phyloP scores from a whole-genome alignment of 2,113 vertebrate species.

The Barbus barbus region DNA sequence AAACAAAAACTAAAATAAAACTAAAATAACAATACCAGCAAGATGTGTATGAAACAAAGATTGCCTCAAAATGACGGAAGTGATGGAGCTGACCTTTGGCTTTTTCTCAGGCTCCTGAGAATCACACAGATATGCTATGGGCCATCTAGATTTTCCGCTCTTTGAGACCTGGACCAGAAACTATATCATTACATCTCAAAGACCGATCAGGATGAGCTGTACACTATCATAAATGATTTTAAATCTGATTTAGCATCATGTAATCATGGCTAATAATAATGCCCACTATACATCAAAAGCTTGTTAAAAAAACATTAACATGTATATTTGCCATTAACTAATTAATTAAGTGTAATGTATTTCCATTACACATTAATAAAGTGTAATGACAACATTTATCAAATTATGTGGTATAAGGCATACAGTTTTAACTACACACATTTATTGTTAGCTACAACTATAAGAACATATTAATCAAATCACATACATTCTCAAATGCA shows the following conservation, averaged over 20 bases:
- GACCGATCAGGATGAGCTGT: background rate
- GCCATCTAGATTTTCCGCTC: background rate
- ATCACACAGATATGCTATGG: slow-evolving; percentile 42
- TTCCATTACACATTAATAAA: background rate
- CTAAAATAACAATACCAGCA: background rate
- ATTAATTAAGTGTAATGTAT: background rate
- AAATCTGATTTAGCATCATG: background rate
- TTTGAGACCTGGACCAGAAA: slow-evolving; percentile 3
- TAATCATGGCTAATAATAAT: background rate
- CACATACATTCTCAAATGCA: background rate
- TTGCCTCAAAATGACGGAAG: background rate
- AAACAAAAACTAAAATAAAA: background rate
- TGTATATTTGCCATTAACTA: background rate
- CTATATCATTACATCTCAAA: background rate
- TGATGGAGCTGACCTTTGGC: slow-evolving; percentile 40
- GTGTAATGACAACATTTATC: background rate
- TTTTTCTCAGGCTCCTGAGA: slow-evolving; percentile 45
- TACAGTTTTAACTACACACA: background rate
- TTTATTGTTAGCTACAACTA: background rate
- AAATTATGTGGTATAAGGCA: background rate
- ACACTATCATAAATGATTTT: background rate
- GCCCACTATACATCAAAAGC: background rate
- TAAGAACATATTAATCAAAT: background rate
- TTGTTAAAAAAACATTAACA: background rate
- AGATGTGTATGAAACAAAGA: background rate